A percentile compares a stretch with the other conserved stretches of the same genome.
phyloP scores from a whole-genome alignment of 2,113 vertebrate species.

The Micromys minutus region DNA sequence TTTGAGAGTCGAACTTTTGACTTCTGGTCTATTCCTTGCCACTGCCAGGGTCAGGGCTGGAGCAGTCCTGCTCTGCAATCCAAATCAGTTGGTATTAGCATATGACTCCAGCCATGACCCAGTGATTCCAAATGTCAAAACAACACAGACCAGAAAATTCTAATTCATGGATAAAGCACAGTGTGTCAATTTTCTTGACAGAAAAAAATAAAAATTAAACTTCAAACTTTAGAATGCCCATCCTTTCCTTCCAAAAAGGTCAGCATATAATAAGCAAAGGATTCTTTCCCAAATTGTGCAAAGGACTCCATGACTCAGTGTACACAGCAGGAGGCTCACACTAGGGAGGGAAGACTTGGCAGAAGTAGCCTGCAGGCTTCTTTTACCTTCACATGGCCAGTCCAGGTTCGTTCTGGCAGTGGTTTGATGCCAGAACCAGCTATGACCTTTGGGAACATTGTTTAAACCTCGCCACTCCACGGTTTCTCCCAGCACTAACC shows the following conservation, averaged over 20 bases:
- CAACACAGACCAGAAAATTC: constrained; percentile 52
- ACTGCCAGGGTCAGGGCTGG: not conserved
- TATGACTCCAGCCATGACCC: not conserved
- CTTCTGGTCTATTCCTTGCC: not conserved
- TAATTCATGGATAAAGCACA: constrained; percentile 39
- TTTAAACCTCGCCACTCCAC: not conserved
- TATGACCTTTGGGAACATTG: not conserved
- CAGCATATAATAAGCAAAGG: not conserved
- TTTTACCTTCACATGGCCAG: not conserved
- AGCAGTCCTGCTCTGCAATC: not conserved
- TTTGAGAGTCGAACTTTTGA: constrained; percentile 19
- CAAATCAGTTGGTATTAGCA: not conserved
- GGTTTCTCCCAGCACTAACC: not conserved
- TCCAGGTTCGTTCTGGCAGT: not conserved
- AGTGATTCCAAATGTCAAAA: constrained; percentile 34
- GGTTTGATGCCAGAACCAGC: not conserved
- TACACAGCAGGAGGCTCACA: not conserved
- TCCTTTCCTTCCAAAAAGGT: not conserved
- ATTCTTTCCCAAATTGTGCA: not conserved
- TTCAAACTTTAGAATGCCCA: constrained; percentile 23
- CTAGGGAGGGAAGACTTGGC: not conserved
- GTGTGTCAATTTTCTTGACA: constrained; percentile 54
- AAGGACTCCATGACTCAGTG: not conserved
- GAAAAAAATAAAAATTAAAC: constrained; percentile 53
- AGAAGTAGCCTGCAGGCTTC: not conserved